Conservation (phyloP, 2,113 vertebrate genomes). For the Numida meleagris region DNA sequence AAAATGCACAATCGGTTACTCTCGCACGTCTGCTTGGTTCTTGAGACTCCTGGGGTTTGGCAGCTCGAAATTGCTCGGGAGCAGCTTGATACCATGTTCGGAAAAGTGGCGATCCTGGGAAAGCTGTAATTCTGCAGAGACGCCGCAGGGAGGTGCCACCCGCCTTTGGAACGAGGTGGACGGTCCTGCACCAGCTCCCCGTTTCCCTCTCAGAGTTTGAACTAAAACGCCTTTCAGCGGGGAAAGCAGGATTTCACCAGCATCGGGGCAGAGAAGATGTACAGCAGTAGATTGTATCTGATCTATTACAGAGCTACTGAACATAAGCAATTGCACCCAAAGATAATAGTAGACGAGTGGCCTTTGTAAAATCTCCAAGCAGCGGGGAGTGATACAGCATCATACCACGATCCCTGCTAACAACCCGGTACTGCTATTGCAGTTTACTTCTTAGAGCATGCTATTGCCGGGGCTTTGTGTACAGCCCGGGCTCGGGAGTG, state of each 20-base stretch:
- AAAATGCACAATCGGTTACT: background rate
- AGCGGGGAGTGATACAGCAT: rapidly evolving
- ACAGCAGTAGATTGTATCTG: background rate
- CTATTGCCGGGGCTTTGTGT: rapidly evolving
- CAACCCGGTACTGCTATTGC: rapidly evolving
- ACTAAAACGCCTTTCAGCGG: rapidly evolving
- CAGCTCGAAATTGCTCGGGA: background rate
- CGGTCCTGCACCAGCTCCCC: background rate
- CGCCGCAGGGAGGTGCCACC: conserved; percentile 30
- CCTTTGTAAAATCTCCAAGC: background rate
- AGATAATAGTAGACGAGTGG: background rate
- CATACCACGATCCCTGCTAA: rapidly evolving
- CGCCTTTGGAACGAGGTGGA: background rate
- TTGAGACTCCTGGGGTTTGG: rapidly evolving
- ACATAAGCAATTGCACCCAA: background rate
- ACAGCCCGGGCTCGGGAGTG: rapidly evolving
- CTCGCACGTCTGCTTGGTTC: rapidly evolving
- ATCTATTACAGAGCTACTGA: background rate
- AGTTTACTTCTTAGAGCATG: background rate
- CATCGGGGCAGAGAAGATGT: background rate
- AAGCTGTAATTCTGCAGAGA: background rate
- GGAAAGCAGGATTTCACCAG: background rate
- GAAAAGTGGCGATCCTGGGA: too few species aligned
- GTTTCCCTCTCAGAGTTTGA: too few species aligned
- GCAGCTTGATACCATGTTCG: background rate